A percentile compares a stretch with the other conserved stretches of the same genome.
phyloP scores from a whole-genome alignment of 2,888 invertebrate species.

The Anthrax anthrax region DNA sequence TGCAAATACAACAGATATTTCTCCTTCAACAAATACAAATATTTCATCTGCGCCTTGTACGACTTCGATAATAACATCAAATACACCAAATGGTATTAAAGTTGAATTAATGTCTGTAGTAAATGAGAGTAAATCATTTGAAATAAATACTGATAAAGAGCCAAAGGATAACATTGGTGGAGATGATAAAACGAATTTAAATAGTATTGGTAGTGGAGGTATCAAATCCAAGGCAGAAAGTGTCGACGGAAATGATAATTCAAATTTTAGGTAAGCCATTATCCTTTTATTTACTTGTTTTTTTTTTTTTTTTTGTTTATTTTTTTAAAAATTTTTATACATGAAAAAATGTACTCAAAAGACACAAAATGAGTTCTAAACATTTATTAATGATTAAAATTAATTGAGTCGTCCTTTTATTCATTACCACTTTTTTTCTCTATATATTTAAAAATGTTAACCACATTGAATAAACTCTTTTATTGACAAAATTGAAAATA shows the following conservation, averaged over 20 bases:
- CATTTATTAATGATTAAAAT: too few relatives aligned
- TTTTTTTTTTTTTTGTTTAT: neutral
- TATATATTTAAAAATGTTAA: too few relatives aligned
- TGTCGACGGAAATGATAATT: conserved; percentile 24
- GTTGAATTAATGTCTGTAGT: conserved; percentile 19
- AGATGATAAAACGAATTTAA: conserved; percentile 6
- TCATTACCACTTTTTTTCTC: too few relatives aligned
- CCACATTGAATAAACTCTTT: too few relatives aligned
- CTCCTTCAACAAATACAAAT: neutral
- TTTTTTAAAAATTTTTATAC: neutral
- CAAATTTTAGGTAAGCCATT: conserved; percentile 28
- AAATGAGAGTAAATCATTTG: conserved; percentile 1
- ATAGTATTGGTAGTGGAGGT: conserved; percentile 6
- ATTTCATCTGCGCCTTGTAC: neutral
- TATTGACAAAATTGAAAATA: too few relatives aligned
- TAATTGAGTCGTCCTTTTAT: too few relatives aligned
- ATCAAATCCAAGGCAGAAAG: conserved; percentile 1
- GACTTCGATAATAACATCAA: conserved; percentile 2
- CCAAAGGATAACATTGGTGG: conserved; percentile 7
- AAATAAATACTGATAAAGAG: conserved; percentile 13
- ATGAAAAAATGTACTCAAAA: too few relatives aligned
- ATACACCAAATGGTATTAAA: conserved; percentile 20
- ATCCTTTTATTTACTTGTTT: too few relatives aligned
- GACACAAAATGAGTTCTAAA: too few relatives aligned
- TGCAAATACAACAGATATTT: neutral